Evolutionary conservation across 2,797 vertebrate genomes (phyloP), one percentile per base, ranked within the genome.

Genomic region (Mionectes olivaceus): DNA sequence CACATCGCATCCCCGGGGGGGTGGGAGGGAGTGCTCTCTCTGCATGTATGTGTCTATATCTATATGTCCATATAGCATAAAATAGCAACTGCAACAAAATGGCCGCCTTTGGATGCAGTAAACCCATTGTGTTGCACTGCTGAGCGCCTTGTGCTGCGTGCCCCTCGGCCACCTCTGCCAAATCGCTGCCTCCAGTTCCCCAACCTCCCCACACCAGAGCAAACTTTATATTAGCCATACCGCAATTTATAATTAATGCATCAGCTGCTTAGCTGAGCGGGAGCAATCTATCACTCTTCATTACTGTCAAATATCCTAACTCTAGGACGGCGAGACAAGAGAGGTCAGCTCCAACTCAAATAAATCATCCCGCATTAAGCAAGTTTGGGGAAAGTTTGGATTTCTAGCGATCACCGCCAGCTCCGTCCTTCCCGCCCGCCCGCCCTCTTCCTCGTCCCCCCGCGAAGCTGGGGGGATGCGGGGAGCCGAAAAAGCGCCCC

Each of bases 261-360:
- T 98, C 99, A 99, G 98, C 98, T 99, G 99, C 98, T 98, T 98
- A 98, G 98, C 98, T 98, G 98, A 99, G 98, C 98, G 98, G 98
- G 98, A 98, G 98, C 98, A 98, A 99, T 99, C 98, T 99, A 99
- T 99, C 99, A 99, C 98, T 99, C 98, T 98, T 99, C 98, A 99
- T 99, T 99, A 99, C 99, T 99, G 99, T 99, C 99, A 99, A 98
- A 98, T 98, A 99, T 98, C 98, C 98, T 97, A 98, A 98, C 98
- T 98, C 98, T 98, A 98, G 98, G 98, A 98, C 98, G 98, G 98
- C 97, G 97, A 98, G 98, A 98, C 98, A 98, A 98, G 98, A 97
- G 98, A 98, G 98, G 97, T 98, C 98, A 97, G 98, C 98, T 98
- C 98, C 97, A 98, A 98, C 98, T 98, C 98, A 98, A 98, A 98